Evolutionary conservation across 2,797 vertebrate species (phyloP).

Genomic region (Gephyroberyx darwinii): DNA sequence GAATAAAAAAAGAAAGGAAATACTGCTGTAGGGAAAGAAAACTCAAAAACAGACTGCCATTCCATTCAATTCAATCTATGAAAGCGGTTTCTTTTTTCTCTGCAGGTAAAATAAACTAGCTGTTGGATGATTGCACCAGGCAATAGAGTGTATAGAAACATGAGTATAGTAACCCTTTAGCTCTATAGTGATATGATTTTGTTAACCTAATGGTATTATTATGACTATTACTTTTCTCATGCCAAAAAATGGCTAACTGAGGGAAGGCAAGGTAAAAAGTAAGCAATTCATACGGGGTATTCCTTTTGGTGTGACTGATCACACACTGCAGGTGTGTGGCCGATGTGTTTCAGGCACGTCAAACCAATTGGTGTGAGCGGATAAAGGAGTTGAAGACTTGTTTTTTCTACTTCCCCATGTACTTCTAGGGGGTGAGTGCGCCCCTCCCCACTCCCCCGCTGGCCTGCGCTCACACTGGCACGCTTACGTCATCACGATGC

Average conservation of each 20-base stretch:
- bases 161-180: background rate
- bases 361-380: background rate
- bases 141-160: slow-evolving; percentile 32
- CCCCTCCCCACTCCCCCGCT: too few species aligned
- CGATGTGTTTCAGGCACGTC: background rate
- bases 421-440: too few species aligned
- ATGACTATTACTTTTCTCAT: slow-evolving; percentile 1
- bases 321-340: too few species aligned
- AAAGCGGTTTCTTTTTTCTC: background rate
- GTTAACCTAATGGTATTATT: background rate
- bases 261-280: background rate
- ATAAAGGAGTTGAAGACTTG: background rate
- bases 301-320: background rate
- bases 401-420: background rate
- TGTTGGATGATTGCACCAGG: slow-evolving; percentile 37
- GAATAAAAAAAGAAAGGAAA: slow-evolving; percentile 53
- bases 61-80: slow-evolving; percentile 23
- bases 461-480: too few species aligned
- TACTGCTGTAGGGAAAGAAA: slow-evolving; percentile 64
- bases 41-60: slow-evolving; percentile 25
- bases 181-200: background rate
- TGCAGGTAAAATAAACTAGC: slow-evolving; percentile 9
- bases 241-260: background rate
- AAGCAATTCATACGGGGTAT: background rate
- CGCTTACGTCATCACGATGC: too few species aligned